phyloP scores from a whole-genome alignment of 2,888 invertebrate genomes.

The Geophilus truncorum region DNA sequence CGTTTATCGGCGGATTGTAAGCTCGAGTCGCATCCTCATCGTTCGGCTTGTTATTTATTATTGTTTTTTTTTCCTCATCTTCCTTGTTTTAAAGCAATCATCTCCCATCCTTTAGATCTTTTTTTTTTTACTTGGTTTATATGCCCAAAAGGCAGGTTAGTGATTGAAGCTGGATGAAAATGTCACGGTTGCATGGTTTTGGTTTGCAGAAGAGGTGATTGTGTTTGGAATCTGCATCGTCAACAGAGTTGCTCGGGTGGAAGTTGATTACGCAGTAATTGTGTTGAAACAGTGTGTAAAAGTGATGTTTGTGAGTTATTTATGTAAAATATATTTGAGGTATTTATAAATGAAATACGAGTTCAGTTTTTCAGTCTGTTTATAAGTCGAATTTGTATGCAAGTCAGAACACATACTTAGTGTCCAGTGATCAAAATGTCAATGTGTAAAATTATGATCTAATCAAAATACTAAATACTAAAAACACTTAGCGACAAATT shows the following conservation, averaged over 20 bases:
- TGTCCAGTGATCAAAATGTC: too few species aligned
- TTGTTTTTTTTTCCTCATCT: background rate
- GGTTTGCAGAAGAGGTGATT: background rate
- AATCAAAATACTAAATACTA: too few species aligned
- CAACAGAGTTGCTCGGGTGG: background rate
- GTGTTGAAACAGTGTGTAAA: too few species aligned
- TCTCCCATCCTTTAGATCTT: background rate
- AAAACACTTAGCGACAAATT: too few species aligned
- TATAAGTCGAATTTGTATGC: too few species aligned
- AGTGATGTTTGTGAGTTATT: too few species aligned
- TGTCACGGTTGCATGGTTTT: background rate
- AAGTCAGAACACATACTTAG: too few species aligned
- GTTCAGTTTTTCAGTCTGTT: too few species aligned
- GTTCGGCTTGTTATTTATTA: background rate
- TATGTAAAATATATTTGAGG: too few species aligned
- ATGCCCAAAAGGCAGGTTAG: background rate
- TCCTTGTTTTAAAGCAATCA: slow-evolving; percentile 8
- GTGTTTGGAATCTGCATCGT: background rate
- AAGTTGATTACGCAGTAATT: too few species aligned
- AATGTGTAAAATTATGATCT: too few species aligned
- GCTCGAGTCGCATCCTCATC: background rate
- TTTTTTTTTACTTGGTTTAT: background rate
- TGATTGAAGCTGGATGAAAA: background rate
- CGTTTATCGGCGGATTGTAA: background rate
- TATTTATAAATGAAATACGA: too few species aligned